Conservation (phyloP, 2,797 vertebrate species). For the Paedocypris micromegethes region DNA sequence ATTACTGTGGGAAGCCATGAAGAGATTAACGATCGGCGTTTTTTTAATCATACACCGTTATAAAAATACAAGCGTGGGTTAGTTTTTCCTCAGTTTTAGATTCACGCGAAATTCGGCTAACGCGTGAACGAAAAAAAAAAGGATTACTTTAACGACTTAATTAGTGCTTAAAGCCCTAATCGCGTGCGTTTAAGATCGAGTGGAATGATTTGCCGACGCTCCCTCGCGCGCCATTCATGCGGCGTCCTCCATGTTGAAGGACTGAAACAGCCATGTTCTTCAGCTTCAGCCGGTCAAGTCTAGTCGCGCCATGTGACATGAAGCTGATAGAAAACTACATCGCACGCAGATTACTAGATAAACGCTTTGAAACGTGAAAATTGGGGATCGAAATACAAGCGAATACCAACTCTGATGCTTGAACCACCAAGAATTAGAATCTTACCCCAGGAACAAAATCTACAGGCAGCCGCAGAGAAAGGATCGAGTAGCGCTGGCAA, state of each 20-base stretch:
- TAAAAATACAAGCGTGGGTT: too few relatives aligned
- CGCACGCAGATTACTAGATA: too few relatives aligned
- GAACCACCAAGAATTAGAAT: background rate
- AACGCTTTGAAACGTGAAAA: too few relatives aligned
- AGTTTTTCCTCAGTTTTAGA: too few relatives aligned
- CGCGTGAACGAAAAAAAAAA: too few relatives aligned
- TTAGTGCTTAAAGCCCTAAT: too few relatives aligned
- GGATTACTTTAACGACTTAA: too few relatives aligned
- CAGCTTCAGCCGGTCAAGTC: slow-evolving; percentile 32
- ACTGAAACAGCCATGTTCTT: slow-evolving; percentile 68
- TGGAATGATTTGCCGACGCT: slow-evolving; percentile 5
- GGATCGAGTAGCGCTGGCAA: slow-evolving; percentile 55
- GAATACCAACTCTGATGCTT: background rate
- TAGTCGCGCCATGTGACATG: background rate
- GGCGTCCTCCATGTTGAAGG: slow-evolving; percentile 65
- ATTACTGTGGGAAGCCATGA: slow-evolving; percentile 51
- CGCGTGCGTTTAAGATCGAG: too few relatives aligned
- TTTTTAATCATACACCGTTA: too few relatives aligned
- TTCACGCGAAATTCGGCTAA: too few relatives aligned
- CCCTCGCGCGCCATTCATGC: slow-evolving; percentile 8
- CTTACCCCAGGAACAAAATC: slow-evolving; percentile 50
- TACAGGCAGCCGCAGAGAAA: slow-evolving; percentile 57
- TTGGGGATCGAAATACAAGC: too few relatives aligned
- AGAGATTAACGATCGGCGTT: too few relatives aligned
- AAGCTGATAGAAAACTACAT: background rate